Percentiles rank a stretch among this genome's conserved stretches.
Evolutionary conservation across 2,888 invertebrate genomes (phyloP).

Genomic region (Achlya flavicornis): DNA sequence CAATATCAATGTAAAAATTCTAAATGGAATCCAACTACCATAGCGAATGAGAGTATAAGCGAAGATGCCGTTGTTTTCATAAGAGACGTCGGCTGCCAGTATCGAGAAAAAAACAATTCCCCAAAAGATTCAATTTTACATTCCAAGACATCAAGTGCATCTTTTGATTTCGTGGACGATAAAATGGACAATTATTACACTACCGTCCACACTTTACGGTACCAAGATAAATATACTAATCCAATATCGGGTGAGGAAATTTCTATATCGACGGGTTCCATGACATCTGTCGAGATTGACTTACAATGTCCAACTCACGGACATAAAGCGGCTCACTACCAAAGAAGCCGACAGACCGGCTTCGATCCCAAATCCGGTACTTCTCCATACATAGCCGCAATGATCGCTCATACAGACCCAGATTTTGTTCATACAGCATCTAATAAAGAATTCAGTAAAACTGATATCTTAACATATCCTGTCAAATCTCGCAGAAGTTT

Average conservation of each 20-base stretch:
- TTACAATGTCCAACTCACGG: slow-evolving; percentile 55
- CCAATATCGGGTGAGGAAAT: slow-evolving; percentile 44
- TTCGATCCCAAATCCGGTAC: slow-evolving; percentile 44
- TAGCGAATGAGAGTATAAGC: slow-evolving; percentile 33
- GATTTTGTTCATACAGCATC: neutral
- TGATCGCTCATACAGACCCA: slow-evolving; percentile 27
- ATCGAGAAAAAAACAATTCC: slow-evolving; percentile 50
- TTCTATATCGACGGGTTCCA: slow-evolving; percentile 47
- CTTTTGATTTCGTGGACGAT: slow-evolving; percentile 47
- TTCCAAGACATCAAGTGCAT: slow-evolving; percentile 54
- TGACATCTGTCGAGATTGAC: slow-evolving; percentile 52
- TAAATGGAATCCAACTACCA: slow-evolving; percentile 28
- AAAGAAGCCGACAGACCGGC: slow-evolving; percentile 33
- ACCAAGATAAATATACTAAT: slow-evolving; percentile 63
- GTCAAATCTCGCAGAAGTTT: slow-evolving; percentile 51
- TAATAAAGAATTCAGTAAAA: slow-evolving; percentile 23
- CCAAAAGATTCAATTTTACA: slow-evolving; percentile 45
- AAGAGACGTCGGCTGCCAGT: slow-evolving; percentile 76
- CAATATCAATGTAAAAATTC: slow-evolving; percentile 55
- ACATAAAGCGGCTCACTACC: slow-evolving; percentile 23
- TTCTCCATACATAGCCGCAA: slow-evolving; percentile 48
- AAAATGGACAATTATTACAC: slow-evolving; percentile 51
- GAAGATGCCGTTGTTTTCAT: slow-evolving; percentile 64
- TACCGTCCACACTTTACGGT: slow-evolving; percentile 57
- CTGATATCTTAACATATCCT: slow-evolving; percentile 20